phyloP scores from a whole-genome alignment of 2,113 vertebrate species.

The Rhadina sibilatrix region DNA sequence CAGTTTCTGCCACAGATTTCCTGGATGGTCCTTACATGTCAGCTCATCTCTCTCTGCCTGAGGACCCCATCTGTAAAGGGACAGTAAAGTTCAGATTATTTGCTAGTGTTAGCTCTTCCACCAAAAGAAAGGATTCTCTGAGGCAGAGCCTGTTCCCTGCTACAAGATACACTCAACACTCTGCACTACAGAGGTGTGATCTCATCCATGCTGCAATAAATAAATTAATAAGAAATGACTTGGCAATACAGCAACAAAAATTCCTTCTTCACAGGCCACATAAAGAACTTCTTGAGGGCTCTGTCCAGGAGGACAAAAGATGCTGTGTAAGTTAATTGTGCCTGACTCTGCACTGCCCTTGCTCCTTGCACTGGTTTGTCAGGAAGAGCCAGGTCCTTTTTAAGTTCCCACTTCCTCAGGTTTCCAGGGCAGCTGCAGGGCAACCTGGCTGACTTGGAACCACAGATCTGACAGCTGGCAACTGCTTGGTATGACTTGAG shows the following conservation, averaged over 20 bases:
- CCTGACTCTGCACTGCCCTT: not conserved
- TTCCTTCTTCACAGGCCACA: not conserved
- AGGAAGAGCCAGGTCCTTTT: not conserved
- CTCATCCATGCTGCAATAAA: not conserved
- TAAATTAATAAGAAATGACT: not conserved
- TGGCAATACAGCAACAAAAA: not conserved
- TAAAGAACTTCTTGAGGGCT: not conserved
- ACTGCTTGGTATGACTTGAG: not conserved
- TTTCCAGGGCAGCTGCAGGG: not conserved
- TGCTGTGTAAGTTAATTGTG: not conserved
- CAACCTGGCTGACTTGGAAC: not conserved
- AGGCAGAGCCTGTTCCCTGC: not conserved
- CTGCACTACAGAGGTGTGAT: not conserved
- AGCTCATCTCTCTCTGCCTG: not conserved
- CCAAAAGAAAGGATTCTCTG: not conserved
- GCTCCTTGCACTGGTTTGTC: not conserved
- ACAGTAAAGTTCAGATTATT: not conserved
- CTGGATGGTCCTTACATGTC: not conserved
- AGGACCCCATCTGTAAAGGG: not conserved
- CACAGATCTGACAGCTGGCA: not conserved
- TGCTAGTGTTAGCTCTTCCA: not conserved
- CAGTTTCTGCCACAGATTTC: not conserved
- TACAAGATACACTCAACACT: not conserved
- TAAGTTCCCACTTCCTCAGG: not conserved
- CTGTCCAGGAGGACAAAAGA: not conserved